These are phyloP conservation scores for Morphnarchus princeps DNA, from an alignment of 2,113 vertebrate genomes.

Conservation along the genomic window DNA sequence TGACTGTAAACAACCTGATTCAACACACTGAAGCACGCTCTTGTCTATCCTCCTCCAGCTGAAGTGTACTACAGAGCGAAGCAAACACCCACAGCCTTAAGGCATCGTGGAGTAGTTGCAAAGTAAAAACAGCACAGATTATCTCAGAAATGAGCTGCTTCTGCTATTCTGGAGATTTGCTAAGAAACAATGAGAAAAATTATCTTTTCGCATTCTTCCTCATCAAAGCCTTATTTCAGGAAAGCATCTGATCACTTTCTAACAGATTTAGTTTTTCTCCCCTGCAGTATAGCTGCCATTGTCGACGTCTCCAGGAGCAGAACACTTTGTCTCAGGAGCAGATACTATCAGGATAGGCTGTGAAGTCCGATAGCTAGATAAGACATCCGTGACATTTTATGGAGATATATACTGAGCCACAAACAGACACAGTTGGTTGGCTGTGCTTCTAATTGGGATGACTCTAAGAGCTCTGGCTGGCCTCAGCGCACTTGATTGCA, in stretches of 20 bases:
- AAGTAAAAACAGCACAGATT: not conserved
- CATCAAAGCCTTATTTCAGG: not conserved
- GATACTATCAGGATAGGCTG: not conserved
- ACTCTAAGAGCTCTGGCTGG: not conserved
- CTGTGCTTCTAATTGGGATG: not conserved
- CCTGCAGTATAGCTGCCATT: not conserved
- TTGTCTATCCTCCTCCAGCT: not conserved
- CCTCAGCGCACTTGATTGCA: not conserved
- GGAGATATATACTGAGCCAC: not conserved
- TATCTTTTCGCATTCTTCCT: not conserved
- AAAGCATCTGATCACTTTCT: not conserved
- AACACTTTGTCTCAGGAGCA: not conserved
- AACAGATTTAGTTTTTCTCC: not conserved
- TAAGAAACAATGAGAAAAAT: not conserved
- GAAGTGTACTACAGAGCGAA: not conserved
- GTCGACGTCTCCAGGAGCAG: not conserved
- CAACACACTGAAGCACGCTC: not conserved
- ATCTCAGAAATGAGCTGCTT: not conserved
- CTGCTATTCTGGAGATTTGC: not conserved
- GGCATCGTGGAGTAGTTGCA: not conserved
- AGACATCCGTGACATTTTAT: not conserved
- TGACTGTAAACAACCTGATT: constrained; percentile 5
- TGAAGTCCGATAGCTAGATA: rapidly evolving
- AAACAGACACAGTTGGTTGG: not conserved
- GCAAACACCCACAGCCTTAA: not conserved